Evolutionary conservation across 2,113 vertebrate genomes (phyloP).

Genomic region (Neotragus moschatus): DNA sequence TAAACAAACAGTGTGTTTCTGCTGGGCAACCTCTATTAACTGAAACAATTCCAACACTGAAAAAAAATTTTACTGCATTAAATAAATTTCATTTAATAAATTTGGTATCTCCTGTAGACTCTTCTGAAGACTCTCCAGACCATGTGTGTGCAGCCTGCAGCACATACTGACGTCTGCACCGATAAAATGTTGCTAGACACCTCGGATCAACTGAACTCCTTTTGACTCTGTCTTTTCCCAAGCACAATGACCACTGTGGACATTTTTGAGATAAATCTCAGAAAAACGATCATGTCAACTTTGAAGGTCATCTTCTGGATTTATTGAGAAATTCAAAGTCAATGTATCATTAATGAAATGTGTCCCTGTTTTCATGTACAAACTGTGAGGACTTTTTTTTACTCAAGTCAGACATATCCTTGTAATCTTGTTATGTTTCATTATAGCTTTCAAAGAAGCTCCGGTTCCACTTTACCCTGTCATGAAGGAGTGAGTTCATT

Average conservation of each 20-base stretch:
- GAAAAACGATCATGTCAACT: not conserved
- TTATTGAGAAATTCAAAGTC: slow-evolving; percentile 23
- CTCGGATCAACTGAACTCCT: not conserved
- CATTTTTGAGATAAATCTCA: not conserved
- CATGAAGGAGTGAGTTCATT: not conserved
- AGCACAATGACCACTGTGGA: not conserved
- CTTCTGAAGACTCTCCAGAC: not conserved
- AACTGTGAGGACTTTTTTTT: not conserved
- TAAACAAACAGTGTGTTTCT: slow-evolving; percentile 69
- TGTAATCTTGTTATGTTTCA: not conserved
- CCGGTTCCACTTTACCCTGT: not conserved
- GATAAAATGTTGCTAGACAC: not conserved
- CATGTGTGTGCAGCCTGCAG: not conserved
- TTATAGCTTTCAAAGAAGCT: not conserved
- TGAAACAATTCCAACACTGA: slow-evolving; percentile 50
- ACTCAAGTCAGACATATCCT: not conserved
- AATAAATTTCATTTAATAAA: not conserved
- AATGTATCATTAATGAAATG: not conserved
- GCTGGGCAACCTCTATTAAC: slow-evolving; percentile 62
- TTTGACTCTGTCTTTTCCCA: accelerated
- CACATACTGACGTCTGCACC: not conserved
- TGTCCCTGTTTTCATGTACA: not conserved
- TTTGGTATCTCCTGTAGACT: not conserved
- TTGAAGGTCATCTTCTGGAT: not conserved
- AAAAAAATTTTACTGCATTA: not conserved